These are phyloP conservation scores for Lerista edwardsae DNA, from an alignment of 2,797 vertebrate genomes.

Conservation along the genomic window DNA sequence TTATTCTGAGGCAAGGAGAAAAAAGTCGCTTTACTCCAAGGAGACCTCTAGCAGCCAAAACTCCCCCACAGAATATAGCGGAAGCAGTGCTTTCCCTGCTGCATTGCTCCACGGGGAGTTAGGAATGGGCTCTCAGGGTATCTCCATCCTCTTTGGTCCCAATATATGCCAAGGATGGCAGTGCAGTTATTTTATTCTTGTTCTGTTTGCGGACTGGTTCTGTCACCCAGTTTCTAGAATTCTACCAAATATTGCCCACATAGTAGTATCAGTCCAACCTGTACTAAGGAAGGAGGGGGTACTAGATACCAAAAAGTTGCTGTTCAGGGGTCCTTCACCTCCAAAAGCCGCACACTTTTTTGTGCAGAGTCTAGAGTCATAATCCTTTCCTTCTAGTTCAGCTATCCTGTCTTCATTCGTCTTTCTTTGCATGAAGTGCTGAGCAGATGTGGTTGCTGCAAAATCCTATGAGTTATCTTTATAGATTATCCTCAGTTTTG, in stretches of 20 bases:
- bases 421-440: constrained; percentile 26
- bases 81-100: too few species aligned
- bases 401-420: constrained; percentile 29
- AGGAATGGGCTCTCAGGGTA: too few species aligned
- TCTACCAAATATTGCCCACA: not conserved
- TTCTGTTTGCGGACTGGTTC: too few species aligned
- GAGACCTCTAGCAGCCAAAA: too few species aligned
- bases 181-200: not conserved
- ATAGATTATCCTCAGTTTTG: constrained; percentile 15
- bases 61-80: too few species aligned
- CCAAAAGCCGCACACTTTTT: constrained; percentile 16
- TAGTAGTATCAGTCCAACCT: not conserved
- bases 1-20: too few species aligned
- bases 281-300: constrained; percentile 9
- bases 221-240: not conserved
- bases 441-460: not conserved
- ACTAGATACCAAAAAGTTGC: fast-evolving
- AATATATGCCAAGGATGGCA: too few species aligned
- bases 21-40: too few species aligned
- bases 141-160: too few species aligned
- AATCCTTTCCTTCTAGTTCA: constrained; percentile 45
- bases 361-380: constrained; percentile 19
- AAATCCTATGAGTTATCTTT: constrained; percentile 23
- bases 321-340: constrained; percentile 2
- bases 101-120: too few species aligned